These are phyloP conservation scores for Zaprionus ornatus DNA, from an alignment of 1,140 invertebrate genomes.

Conservation along the genomic window DNA sequence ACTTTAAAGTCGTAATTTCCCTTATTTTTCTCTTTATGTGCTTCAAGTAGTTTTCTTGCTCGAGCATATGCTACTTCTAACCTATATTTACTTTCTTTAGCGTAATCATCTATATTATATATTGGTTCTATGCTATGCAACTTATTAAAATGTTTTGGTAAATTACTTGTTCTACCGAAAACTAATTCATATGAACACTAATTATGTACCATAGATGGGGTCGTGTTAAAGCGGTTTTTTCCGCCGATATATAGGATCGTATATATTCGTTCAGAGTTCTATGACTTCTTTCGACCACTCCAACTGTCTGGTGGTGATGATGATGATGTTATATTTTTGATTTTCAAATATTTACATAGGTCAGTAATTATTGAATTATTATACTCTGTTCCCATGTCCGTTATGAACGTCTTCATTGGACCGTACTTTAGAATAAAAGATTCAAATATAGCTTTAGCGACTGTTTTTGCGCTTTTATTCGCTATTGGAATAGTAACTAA, in stretches of 20 bases:
- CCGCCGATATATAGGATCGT: background rate
- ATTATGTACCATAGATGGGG: conserved; percentile 5
- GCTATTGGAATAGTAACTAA: background rate
- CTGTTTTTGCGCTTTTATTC: background rate
- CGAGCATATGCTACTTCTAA: background rate
- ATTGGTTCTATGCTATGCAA: background rate
- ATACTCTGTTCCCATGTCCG: conserved; percentile 1
- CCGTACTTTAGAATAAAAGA: background rate
- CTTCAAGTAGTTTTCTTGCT: too few species aligned
- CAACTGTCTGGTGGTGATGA: too few species aligned
- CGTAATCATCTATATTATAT: background rate
- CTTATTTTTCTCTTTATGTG: too few species aligned
- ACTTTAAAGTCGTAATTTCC: too few species aligned
- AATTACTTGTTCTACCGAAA: background rate
- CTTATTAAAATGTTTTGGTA: background rate
- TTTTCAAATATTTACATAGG: background rate
- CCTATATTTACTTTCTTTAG: background rate
- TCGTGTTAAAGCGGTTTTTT: background rate
- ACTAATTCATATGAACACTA: conserved; percentile 1
- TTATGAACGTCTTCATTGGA: background rate
- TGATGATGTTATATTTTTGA: conserved; percentile 1
- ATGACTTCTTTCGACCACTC: too few species aligned
- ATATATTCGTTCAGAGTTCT: background rate
- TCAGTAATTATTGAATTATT: background rate
- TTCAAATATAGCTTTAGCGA: background rate